Base-by-base conservation (phyloP, 2,113 vertebrate species). In the Rhynchomys soricoides region DNA sequence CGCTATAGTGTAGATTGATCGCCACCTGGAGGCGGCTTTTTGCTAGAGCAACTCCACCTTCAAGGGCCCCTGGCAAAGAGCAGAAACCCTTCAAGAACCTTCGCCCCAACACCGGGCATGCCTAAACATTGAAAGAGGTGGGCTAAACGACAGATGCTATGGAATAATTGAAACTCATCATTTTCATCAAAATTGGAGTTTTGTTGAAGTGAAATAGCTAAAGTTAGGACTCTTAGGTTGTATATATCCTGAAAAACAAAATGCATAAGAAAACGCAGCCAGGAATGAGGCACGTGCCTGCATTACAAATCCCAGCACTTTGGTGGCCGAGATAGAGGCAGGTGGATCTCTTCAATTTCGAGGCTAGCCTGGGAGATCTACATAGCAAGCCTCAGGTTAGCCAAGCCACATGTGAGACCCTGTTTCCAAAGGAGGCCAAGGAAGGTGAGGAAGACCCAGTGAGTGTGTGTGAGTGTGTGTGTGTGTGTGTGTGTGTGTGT, bases 11-110 rank as follows among this genome's bases (percentile, higher is more conserved):
- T 68, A 99, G 98, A 95, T 99, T 99, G 71, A 99, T 98, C 78
- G 99, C 99, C 0, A 99, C 99, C 97, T 99, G 99, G 78, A 99
- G 99, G 96, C 99, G 99, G 99, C 98, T 94, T 99, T 99, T 57
- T 99, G 99, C 98, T 99, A 99, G 50, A 98, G 98, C 86, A 99
- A 97, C 97, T 99, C 99, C 99, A 99, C 99, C 96, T 99, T 99
- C 97, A 99, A 99, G 34, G 99, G 99, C 79, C 99, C 99, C 96
- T 99, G 97, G 97, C 99, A 99, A 97, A 99, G 99, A 62, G 73
- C 48, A 21, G 81, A 29, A 50, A 59, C 62, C 55, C 70, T 37
- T 71, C 40, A 12, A 16, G 37, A 52, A 37, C 17, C 55, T 71
- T 55, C 37, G 15, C 55, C 64, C 26, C 48, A 90, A 34, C 21